Percentiles rank a stretch among this genome's conserved stretches.
These are phyloP conservation scores for Engystomops pustulosus DNA, from an alignment of 2,113 vertebrate species.

Conservation along the genomic window DNA sequence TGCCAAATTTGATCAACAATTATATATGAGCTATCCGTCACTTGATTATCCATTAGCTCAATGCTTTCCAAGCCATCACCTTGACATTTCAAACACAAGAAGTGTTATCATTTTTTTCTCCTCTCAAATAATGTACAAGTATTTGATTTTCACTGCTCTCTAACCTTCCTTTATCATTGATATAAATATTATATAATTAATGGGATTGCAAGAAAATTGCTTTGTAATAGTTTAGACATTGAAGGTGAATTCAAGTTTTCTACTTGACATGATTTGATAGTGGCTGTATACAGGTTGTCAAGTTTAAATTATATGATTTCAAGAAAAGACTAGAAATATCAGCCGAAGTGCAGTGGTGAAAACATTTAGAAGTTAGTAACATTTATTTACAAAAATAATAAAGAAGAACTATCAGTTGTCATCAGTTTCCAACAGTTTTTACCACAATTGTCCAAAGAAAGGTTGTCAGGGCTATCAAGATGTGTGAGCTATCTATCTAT, in stretches of 20 bases:
- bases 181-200: constrained; percentile 41
- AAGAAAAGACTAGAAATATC: too few species aligned
- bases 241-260: constrained; percentile 43
- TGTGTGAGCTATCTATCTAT: too few species aligned
- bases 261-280: neutral
- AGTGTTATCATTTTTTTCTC: constrained; percentile 19
- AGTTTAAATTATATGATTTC: neutral
- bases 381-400: too few species aligned
- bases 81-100: constrained; percentile 50
- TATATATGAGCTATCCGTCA: constrained; percentile 44
- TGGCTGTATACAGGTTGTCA: neutral
- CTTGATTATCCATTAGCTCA: constrained; percentile 44
- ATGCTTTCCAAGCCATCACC: constrained; percentile 48
- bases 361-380: neutral
- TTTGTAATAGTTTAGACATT: constrained; percentile 32
- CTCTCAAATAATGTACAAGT: constrained; percentile 23
- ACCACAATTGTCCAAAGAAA: too few species aligned
- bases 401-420: too few species aligned
- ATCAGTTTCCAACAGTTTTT: too few species aligned
- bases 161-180: constrained; percentile 33
- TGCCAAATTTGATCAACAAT: constrained; percentile 42
- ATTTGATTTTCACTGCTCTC: constrained; percentile 40
- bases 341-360: neutral
- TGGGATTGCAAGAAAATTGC: constrained; percentile 26
- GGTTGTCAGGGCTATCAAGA: too few species aligned